Conservation (phyloP, 2,888 invertebrate species). For the Pseudanteris insignis region DNA sequence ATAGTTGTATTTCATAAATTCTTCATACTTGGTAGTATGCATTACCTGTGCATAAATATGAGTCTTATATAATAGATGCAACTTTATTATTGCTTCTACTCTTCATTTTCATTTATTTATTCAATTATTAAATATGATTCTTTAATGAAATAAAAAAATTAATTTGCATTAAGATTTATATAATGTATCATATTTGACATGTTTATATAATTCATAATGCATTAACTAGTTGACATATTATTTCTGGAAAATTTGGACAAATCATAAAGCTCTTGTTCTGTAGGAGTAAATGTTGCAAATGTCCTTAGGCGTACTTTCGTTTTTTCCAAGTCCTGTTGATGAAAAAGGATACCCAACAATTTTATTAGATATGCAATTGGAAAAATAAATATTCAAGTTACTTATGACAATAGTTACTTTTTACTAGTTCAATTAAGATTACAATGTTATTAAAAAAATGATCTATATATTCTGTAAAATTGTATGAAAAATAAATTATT, state of each 20-base stretch:
- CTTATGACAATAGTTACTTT: no score
- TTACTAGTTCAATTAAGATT: no score
- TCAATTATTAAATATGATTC: not conserved
- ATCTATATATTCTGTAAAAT: no score
- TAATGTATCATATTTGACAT: slow-evolving; percentile 4
- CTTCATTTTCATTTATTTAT: no score
- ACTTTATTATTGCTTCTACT: not conserved
- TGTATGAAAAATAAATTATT: no score
- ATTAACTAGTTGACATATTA: slow-evolving; percentile 29
- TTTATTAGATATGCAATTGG: not conserved
- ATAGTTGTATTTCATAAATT: no score
- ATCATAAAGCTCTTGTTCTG: slow-evolving; percentile 58
- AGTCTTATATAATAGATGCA: not conserved
- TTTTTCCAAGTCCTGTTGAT: slow-evolving; percentile 53
- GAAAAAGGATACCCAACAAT: not conserved
- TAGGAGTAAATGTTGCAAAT: slow-evolving; percentile 58
- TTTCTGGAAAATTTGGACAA: slow-evolving; percentile 52
- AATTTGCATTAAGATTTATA: not conserved
- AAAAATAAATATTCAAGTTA: no score
- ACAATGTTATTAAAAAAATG: no score
- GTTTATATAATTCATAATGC: not conserved
- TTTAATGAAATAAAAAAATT: not conserved
- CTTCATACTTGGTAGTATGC: no score
- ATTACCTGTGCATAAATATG: not conserved
- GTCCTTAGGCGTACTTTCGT: slow-evolving; percentile 59